Evolutionary conservation across 1,140 invertebrate genomes (phyloP).

Genomic region (Vollenhovia emeryi): DNA sequence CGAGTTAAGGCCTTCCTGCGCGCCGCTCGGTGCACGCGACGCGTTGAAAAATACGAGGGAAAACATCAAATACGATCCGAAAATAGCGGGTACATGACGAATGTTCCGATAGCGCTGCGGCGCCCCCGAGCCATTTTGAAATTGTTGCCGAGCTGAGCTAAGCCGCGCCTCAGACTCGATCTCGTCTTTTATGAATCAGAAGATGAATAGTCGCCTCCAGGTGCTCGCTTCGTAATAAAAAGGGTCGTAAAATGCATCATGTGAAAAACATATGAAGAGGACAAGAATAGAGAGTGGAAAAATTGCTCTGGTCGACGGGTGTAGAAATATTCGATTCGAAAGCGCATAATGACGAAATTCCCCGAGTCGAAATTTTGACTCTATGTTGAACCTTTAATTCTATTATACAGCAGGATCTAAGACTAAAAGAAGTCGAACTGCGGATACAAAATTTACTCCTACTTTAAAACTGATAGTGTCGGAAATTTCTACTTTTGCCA

Average conservation of each 20-base stretch:
- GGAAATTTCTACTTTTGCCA: too few relatives aligned
- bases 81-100: conserved; percentile 40
- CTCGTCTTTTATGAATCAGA: conserved; percentile 32
- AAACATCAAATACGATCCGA: conserved; percentile 38
- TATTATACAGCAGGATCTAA: too few relatives aligned
- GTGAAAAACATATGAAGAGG: not conserved
- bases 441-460: too few relatives aligned
- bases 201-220: conserved; percentile 34
- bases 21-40: conserved; percentile 3
- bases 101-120: conserved; percentile 1
- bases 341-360: not conserved
- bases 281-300: not conserved
- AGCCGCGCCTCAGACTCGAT: not conserved
- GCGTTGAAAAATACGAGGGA: conserved; percentile 33
- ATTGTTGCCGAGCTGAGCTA: not conserved
- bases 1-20: not conserved
- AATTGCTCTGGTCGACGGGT: not conserved
- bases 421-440: too few relatives aligned
- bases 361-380: too few relatives aligned
- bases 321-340: not conserved
- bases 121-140: conserved; percentile 20
- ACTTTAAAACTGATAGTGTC: too few relatives aligned
- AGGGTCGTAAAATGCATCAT: conserved; percentile 15
- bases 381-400: too few relatives aligned
- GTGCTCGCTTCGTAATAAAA: conserved; percentile 5